Base-by-base conservation (phyloP, 1,140 invertebrate species). In the Limonius californicus region DNA sequence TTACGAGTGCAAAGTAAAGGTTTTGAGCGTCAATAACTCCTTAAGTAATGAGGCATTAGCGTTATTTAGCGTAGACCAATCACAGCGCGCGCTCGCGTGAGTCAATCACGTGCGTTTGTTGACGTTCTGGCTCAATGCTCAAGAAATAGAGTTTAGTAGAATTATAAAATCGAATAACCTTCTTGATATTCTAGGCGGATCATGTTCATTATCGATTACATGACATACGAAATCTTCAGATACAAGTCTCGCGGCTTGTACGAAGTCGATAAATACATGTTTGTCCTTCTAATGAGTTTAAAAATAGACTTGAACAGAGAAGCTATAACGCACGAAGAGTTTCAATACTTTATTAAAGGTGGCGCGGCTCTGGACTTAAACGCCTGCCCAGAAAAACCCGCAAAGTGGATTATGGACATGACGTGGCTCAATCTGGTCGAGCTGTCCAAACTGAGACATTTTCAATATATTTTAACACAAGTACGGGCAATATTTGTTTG, bases 271-370 rank as follows among this genome's bases (percentile, higher is more conserved):
- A 94, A 94, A 74, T 91, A 88, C 75, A 85, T 93, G 75, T 94
- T 94, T 71, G 89, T 89, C 0, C 70, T 94, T 16, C 73, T 94
- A 39, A 82, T 94, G 78, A 85, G 90, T 0, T 72, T 95, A 39
- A 93, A 92, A 74, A 92, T 94, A 67, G 92, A 94, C 78, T 72
- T 94, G 55, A 84, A 91, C 68, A 79, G 80, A 45, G 85, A 85
- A 14, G 76, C 78, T 18, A 84, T 95, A 43, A 83, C 82, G 11
- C 84, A 89, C 70, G 45, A 91, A 42, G 91, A 94, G 72, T 94
- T 94, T 76, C 85, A 91, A 67, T 89, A n/a, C n/a, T 85, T 94
- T 45, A 90, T 94, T 59, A 95, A 94, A 84, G 91, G 92, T 64
- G 92, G 92, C 55, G 91, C 91, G 15, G 90, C 91, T 11, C 78